Percentiles rank a stretch among this genome's conserved stretches.
Evolutionary conservation across 1,140 invertebrate genomes (phyloP).

Genomic region (Rhysida immarginata): DNA sequence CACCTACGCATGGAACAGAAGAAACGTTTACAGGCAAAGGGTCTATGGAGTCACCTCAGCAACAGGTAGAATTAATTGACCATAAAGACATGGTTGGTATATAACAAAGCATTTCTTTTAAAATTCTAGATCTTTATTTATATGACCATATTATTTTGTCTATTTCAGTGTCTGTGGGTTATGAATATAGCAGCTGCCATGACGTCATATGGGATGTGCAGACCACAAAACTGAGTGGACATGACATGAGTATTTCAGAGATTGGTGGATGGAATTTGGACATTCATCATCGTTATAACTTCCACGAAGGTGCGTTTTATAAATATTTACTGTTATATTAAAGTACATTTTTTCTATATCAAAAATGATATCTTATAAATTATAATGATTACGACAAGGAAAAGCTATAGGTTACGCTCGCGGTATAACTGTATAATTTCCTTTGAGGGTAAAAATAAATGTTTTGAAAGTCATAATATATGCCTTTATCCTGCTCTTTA

Average conservation of each 20-base stretch:
- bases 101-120: too few relatives aligned
- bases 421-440: too few relatives aligned
- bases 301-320: slow-evolving; percentile 88
- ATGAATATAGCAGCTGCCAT: slow-evolving; percentile 84
- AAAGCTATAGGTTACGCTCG: too few relatives aligned
- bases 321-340: too few relatives aligned
- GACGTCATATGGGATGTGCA: slow-evolving; percentile 90
- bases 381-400: too few relatives aligned
- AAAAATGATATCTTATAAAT: too few relatives aligned
- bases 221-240: slow-evolving; percentile 82
- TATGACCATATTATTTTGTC: slow-evolving; percentile 2
- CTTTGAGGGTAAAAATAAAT: too few relatives aligned
- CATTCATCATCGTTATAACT: slow-evolving; percentile 93
- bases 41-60: slow-evolving; percentile 83
- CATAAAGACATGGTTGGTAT: too few relatives aligned
- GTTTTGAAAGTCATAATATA: too few relatives aligned
- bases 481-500: too few relatives aligned
- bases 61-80: slow-evolving; percentile 1
- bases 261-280: slow-evolving; percentile 95
- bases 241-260: slow-evolving; percentile 86
- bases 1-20: slow-evolving; percentile 88
- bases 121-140: too few relatives aligned
- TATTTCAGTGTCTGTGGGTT: slow-evolving; percentile 70
- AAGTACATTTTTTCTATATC: too few relatives aligned
- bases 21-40: slow-evolving; percentile 90